These are phyloP conservation scores for Drosophila bocki DNA, from an alignment of 1,140 invertebrate genomes.

Conservation along the genomic window DNA sequence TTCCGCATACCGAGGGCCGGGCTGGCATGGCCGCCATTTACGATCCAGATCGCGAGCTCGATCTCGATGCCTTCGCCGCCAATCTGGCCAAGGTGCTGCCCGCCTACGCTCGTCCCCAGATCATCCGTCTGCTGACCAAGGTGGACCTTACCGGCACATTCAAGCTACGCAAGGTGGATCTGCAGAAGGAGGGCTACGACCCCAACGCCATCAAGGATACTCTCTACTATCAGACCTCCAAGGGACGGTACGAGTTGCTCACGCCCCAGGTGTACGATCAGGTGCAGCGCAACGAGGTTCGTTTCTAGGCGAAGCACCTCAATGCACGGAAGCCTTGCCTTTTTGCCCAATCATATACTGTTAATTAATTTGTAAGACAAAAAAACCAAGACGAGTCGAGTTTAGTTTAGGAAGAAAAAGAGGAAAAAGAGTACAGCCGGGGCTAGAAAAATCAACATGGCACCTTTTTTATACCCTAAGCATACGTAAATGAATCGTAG, in stretches of 20 bases:
- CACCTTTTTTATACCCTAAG: constrained; percentile 33
- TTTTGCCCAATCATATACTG: constrained; percentile 70
- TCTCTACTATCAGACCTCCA: constrained; percentile 88
- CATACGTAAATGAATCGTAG: constrained; percentile 25
- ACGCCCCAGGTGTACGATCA: constrained; percentile 88
- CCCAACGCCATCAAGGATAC: constrained; percentile 91
- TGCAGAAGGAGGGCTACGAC: constrained; percentile 96
- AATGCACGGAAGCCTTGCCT: constrained; percentile 24
- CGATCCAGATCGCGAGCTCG: constrained; percentile 89
- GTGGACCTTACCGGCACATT: constrained; percentile 97
- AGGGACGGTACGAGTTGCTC: constrained; percentile 86
- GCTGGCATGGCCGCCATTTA: constrained; percentile 98
- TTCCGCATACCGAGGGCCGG: constrained; percentile 93
- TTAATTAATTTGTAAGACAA: constrained; percentile 77
- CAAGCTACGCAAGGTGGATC: constrained; percentile 96
- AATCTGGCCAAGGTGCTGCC: constrained; percentile 91
- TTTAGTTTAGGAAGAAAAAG: constrained; percentile 25
- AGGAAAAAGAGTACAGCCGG: not conserved
- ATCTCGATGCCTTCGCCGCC: constrained; percentile 88
- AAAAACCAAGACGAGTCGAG: constrained; percentile 12
- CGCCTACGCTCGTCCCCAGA: constrained; percentile 94
- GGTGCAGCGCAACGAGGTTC: constrained; percentile 85
- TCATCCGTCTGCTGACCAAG: constrained; percentile 92
- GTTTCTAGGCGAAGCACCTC: constrained; percentile 46
- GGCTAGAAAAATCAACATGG: constrained; percentile 18